Base-by-base conservation (phyloP, 2,888 invertebrate genomes). In the Parnassius smintheus region DNA sequence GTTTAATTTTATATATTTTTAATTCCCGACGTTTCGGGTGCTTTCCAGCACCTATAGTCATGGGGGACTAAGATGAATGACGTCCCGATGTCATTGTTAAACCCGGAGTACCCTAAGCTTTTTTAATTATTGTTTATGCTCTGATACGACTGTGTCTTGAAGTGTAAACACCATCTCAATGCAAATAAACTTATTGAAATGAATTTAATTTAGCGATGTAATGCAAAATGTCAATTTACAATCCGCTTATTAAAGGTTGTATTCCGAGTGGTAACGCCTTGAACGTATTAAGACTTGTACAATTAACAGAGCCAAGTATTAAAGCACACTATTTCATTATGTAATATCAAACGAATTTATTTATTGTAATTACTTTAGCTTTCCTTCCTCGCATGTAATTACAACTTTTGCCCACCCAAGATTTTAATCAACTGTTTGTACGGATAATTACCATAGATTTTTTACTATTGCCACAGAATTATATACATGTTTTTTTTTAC, bases 291-390 rank as follows among this genome's bases (percentile, higher is more conserved):
- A 51, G 25, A 25, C 25, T 18, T 2, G 51, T 11, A 51, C 25
- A 41, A 35, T 52, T 41, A 52, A 41, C 52, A 10, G 51, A 11
- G 22, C 52, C 22, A 9, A 9, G 52, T 25, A 41, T 52, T 51
- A 11, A 49, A 49, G 25, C 9, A 13, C 25, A 7, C 18, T 52
- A 52, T 41, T 52, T 41, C 52, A n/a, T 52, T 52, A 35, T 35
- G 35, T 35, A 52, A 52, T 41, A 52, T 10, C 4, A 52, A 52
- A 52, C 52, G 41, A 52, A 41, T 52, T 11, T 52, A 52, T 52
- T 52, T 52, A 35, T 35, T 52, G 35, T 41, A 22, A 52, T 52
- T 35, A 41, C 35, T n/a, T 52, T 41, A 52, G 52, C 52, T 35
- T 52, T n/a, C 35, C n/a, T 35, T 52, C 41, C 41, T 41, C 52